Evolutionary conservation across 2,113 vertebrate genomes (phyloP).

Genomic region (Syrmaticus mikado): DNA sequence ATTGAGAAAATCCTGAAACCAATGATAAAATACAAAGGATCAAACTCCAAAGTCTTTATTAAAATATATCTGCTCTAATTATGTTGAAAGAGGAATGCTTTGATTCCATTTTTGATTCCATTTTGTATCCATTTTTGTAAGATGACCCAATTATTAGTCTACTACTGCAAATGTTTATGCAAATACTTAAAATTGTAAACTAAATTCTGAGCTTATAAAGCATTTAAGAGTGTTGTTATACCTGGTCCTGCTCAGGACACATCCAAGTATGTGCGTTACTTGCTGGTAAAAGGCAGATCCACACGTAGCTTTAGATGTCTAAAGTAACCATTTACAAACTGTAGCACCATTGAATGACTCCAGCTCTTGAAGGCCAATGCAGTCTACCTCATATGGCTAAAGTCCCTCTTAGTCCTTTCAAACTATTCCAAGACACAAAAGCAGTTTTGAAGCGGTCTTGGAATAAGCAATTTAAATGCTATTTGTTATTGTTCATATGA

Average conservation of each 20-base stretch:
- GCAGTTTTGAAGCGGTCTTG: not conserved
- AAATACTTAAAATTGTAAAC: not conserved
- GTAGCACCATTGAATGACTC: not conserved
- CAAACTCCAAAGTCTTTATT: not conserved
- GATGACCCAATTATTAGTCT: not conserved
- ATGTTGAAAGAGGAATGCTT: not conserved
- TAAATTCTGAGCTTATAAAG: not conserved
- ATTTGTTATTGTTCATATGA: not conserved
- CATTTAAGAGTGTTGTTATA: not conserved
- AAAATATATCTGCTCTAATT: not conserved
- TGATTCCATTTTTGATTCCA: not conserved
- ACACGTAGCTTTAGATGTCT: rapidly evolving
- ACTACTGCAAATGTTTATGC: not conserved
- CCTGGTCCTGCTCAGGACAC: not conserved
- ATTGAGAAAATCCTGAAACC: not conserved
- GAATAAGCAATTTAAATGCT: not conserved
- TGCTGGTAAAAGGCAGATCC: not conserved
- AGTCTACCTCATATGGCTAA: not conserved
- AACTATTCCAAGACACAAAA: not conserved
- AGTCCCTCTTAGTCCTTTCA: not conserved
- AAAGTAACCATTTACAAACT: not conserved
- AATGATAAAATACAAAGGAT: not conserved
- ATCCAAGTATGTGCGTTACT: not conserved
- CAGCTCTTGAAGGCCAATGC: not conserved
- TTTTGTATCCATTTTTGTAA: not conserved